These are phyloP conservation scores for Drosophila sordidula DNA, from an alignment of 2,888 invertebrate species.

Conservation along the genomic window DNA sequence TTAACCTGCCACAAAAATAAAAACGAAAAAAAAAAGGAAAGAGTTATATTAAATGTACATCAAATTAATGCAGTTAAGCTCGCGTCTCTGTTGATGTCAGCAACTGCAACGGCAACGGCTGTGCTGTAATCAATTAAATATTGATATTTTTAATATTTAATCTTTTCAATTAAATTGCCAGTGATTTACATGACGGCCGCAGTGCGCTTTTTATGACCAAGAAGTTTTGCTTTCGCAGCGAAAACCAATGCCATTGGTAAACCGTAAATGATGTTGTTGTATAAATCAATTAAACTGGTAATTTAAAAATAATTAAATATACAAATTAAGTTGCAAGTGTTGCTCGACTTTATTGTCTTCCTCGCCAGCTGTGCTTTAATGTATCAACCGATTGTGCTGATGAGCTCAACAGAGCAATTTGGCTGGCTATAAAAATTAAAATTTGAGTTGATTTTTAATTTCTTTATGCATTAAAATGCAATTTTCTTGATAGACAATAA, in stretches of 20 bases:
- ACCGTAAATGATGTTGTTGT: slow-evolving; percentile 60
- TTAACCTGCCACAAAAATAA: slow-evolving; percentile 8
- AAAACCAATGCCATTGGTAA: slow-evolving; percentile 37
- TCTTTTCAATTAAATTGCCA: slow-evolving; percentile 76
- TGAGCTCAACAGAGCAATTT: neutral
- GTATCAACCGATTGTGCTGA: neutral
- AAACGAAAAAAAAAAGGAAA: neutral
- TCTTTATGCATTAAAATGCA: too few species aligned
- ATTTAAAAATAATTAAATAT: slow-evolving; percentile 66
- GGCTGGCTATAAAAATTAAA: too few species aligned
- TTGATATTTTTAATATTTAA: slow-evolving; percentile 77
- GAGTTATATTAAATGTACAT: slow-evolving; percentile 32
- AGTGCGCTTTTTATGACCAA: slow-evolving; percentile 30
- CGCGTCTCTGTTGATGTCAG: slow-evolving; percentile 14
- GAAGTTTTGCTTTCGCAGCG: slow-evolving; percentile 27
- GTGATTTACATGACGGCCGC: slow-evolving; percentile 52
- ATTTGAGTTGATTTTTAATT: too few species aligned
- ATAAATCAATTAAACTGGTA: slow-evolving; percentile 74
- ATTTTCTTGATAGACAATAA: too few species aligned
- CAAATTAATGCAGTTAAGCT: slow-evolving; percentile 61
- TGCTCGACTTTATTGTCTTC: slow-evolving; percentile 13
- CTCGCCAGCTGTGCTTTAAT: slow-evolving; percentile 3
- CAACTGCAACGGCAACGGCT: slow-evolving; percentile 1
- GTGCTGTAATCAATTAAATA: slow-evolving; percentile 67
- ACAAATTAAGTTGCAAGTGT: slow-evolving; percentile 59